Evolutionary conservation across 2,888 invertebrate genomes (phyloP).

Genomic region (Muschampia staudingeri): DNA sequence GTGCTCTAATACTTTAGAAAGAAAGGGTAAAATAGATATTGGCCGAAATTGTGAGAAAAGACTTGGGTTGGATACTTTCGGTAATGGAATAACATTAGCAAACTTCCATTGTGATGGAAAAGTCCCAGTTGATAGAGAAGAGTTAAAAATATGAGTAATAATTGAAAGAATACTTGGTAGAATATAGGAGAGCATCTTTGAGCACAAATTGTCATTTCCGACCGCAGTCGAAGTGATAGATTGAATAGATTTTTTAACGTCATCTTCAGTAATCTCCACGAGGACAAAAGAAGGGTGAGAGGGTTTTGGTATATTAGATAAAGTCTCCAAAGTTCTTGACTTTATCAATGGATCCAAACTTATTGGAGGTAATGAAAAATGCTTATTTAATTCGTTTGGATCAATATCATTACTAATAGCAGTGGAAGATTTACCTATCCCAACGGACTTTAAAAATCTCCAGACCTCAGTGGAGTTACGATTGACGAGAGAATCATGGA

Average conservation of each 20-base stretch:
- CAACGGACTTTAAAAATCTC: conserved; percentile 1
- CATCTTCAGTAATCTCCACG: not conserved
- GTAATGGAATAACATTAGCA: no score
- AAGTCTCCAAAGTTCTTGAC: not conserved
- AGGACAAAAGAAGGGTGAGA: not conserved
- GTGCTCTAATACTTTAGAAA: no score
- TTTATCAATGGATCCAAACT: not conserved
- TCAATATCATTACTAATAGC: not conserved
- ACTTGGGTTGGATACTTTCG: no score
- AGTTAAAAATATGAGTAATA: not conserved
- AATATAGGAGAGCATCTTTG: not conserved
- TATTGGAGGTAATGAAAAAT: not conserved
- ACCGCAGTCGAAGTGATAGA: no score
- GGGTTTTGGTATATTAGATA: not conserved
- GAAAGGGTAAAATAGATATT: no score
- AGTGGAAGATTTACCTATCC: not conserved
- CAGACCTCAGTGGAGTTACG: conserved; percentile 2
- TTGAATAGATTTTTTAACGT: not conserved
- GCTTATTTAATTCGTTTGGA: not conserved
- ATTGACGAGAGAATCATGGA: not conserved
- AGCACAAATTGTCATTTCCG: no score
- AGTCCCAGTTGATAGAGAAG: not conserved
- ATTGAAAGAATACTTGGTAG: not conserved
- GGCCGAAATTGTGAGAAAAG: no score
- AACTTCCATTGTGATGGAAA: no score